Base-by-base conservation (phyloP, 2,797 vertebrate genomes). In the Scolopax rusticola region DNA sequence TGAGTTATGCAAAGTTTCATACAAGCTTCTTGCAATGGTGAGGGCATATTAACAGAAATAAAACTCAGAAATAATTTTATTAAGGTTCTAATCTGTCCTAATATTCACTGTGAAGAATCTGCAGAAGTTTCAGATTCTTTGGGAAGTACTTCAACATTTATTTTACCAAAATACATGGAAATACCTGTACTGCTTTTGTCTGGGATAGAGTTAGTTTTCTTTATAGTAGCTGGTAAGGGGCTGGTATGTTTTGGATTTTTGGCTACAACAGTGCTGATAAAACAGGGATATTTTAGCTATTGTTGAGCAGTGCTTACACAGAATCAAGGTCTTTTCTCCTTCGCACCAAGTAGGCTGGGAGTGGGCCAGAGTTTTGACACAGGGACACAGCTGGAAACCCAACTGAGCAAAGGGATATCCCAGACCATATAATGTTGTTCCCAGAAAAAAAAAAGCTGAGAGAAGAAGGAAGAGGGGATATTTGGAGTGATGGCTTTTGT, bases 321-420 rank as follows among this genome's bases (percentile, higher is more conserved):
- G 8, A 3, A 3, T 16, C 13, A 67, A 28, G 3, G 24, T 2
- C 28, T 74, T 45, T 73, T 76, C 41, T 92, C 8, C 20, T 60
- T 8, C 24, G 57, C 27, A 41, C 33, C 2, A 2, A 38, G 18
- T 3, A 36, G 33, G 17, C 21, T 68, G 48, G 3, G 25, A 21
- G 2, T n/a, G 2, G 0, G 2, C 5, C 12, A n/a, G 25, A 40
- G 1, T 18, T 56, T 25, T 24, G 0, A 1, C 15, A 1, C 15
- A 32, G 14, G 15, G 24, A 48, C 30, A 43, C 40, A 43, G 12
- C 4, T 7, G 11, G 7, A 12, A 41, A 65, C 9, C 8, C 27
- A 57, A 3, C 5, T 40, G 50, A 64, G 24, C 3, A 48, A 41
- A 79, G n/a, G n/a, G 28, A 33, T 51, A 71, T 41, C 8, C 45